Evolutionary conservation across 1,140 invertebrate species (phyloP), one percentile per base, ranked within the genome.

Genomic region (Dufourea novaeangliae): DNA sequence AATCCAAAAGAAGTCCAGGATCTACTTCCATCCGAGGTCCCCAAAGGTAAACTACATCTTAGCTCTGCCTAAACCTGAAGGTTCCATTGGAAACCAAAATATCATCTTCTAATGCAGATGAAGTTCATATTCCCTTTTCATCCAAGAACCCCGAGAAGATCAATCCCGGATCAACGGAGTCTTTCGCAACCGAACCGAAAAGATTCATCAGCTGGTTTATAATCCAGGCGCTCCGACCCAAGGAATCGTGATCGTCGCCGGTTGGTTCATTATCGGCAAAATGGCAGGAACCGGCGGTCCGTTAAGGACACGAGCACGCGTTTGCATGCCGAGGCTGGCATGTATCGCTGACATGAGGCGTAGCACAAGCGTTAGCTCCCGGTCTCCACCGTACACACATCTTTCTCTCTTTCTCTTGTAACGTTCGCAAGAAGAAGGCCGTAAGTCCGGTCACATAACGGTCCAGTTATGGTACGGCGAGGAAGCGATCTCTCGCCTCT

Each of bases 371-470:
- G 61, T 46, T 64, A 27, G 41, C 34, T 22, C 34, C n/a, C 37
- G 34, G 10, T 32, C 52, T 39, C 50, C 56, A 64, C 64, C 74
- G 70, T 41, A 59, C 74, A 46, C 27, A 56, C 69, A 70, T 52
- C 54, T 68, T 59, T 57, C 67, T 82, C 78, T 62, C 54, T 68
- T 59, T 57, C 67, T 82, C 78, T 62, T 41, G 70, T 61, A 69
- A 74, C 73, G 75, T 54, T 79, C 29, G 56, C 56, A 66, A 84
- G 77, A 87, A 87, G 83, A 85, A 85, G 87, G 85, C 82, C 77
- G 80, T 77, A 85, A 85, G 86, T 88, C 86, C 90, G 90, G 90
- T 91, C 90, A 91, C 88, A 91, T 91, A 91, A 91, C 90, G 90
- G 90, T 90, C 90, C 88, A 90, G 88, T 91, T 91, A 91, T 90